Percentiles rank a stretch among this genome's conserved stretches.
Evolutionary conservation across 1,140 invertebrate genomes (phyloP).

Genomic region (Uloborus diversus): DNA sequence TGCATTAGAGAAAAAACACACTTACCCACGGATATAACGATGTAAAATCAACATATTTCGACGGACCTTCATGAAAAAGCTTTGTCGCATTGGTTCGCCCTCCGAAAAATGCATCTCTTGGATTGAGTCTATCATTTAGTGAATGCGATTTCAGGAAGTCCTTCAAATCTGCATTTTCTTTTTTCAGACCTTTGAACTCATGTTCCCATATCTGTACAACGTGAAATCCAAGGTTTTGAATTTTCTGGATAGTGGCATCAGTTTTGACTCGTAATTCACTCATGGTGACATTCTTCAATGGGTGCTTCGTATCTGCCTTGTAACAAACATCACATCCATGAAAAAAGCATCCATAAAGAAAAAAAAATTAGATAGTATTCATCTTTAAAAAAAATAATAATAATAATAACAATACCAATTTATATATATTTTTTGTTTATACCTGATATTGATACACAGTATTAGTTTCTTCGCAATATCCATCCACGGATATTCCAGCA

Average conservation of each 20-base stretch:
- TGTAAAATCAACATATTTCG: conserved; percentile 33
- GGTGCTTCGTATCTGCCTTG: background rate
- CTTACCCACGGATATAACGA: conserved; percentile 16
- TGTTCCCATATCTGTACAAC: background rate
- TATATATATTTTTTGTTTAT: too few relatives aligned
- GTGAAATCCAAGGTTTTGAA: background rate
- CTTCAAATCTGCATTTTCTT: background rate
- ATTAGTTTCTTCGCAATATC: too few relatives aligned
- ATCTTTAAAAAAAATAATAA: too few relatives aligned
- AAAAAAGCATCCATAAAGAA: background rate
- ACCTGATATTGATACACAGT: too few relatives aligned
- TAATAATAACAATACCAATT: too few relatives aligned
- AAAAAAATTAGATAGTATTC: too few relatives aligned
- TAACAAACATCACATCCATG: background rate
- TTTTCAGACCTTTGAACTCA: background rate
- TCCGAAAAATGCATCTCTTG: conserved; percentile 1
- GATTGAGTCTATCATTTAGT: background rate
- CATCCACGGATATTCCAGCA: too few relatives aligned
- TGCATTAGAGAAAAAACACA: too few relatives aligned
- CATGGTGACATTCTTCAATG: background rate
- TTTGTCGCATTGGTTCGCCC: background rate
- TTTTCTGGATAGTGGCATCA: background rate
- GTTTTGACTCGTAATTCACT: background rate
- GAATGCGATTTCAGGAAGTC: background rate
- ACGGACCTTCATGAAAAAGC: background rate